Base-by-base conservation (phyloP, 2,113 vertebrate species). In the Pseudopipra pipra region DNA sequence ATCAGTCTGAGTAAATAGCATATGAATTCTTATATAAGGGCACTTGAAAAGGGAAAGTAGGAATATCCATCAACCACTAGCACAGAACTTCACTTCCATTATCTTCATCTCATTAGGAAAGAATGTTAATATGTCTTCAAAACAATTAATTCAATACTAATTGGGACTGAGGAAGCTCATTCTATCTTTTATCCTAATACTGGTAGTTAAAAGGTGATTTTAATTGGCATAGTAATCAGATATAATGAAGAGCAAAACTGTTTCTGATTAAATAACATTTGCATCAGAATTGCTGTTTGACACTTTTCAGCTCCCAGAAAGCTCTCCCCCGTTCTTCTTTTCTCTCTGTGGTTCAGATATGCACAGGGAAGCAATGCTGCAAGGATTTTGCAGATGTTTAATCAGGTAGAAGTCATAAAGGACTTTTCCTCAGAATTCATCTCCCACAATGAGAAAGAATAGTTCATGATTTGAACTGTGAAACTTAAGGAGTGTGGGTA, bases 221-320 rank as follows among this genome's bases (percentile, higher is more conserved):
- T 97, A 97, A 98, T 97, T 98, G 97, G 82, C 92, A 97, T 65
- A 70, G 87, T 94, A 97, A 97, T 97, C 86, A 94, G 91, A 96
- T 94, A 95, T 91, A 96, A 97, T 93, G 85, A 98, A 94, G 89
- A 97, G 51, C 78, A 97, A 97, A 98, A 97, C 70, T 88, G 93
- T 89, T 97, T 91, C 89, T 97, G 95, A 98, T 98, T 97, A 98
- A 98, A 97, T 97, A 97, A 97, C 90, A 97, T 97, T 96, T 97
- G 73, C 91, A 97, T 95, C 75, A 94, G 89, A 96, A 95, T 91
- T 88, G 79, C 55, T 91, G 58, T 65, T 74, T 59, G 7, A 92
- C 2, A 43, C 70, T 91, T 76, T 78, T 90, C 75, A 96, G 94
- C 93, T 97, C 87, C 67, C 95, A 85, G 92, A 87, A 71, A 87